phyloP scores from a whole-genome alignment of 2,113 vertebrate species.

The Meriones unguiculatus region DNA sequence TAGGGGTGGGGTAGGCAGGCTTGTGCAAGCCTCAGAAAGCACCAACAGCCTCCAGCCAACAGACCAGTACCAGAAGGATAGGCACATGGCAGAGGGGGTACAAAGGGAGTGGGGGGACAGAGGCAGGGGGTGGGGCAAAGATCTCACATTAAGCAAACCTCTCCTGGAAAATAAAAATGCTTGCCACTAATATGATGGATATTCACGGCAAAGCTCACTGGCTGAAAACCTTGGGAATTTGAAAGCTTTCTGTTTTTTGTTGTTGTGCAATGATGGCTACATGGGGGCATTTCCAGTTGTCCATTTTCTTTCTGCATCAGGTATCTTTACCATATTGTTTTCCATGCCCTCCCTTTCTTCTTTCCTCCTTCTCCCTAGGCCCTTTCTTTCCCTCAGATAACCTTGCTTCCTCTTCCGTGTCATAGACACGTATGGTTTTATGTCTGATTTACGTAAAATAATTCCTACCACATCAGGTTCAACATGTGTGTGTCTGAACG shows the following conservation, averaged over 20 bases:
- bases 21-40: background rate
- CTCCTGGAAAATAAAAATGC: background rate
- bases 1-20: background rate
- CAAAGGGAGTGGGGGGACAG: background rate
- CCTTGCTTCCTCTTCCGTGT: background rate
- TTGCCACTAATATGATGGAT: background rate
- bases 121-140: background rate
- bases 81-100: background rate
- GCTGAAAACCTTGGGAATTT: background rate
- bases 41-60: background rate
- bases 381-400: background rate
- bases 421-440: background rate
- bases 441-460: background rate
- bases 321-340: background rate
- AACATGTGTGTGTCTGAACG: background rate
- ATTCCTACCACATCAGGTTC: too few relatives aligned
- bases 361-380: background rate
- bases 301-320: background rate
- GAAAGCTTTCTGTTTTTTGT: background rate
- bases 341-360: background rate
- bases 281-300: background rate
- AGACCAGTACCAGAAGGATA: background rate
- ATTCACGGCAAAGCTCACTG: background rate
- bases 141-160: background rate
- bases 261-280: background rate